Evolutionary conservation across 2,888 invertebrate species (phyloP), one percentile per base, ranked within the genome.

Genomic region (Netelia inedita): DNA sequence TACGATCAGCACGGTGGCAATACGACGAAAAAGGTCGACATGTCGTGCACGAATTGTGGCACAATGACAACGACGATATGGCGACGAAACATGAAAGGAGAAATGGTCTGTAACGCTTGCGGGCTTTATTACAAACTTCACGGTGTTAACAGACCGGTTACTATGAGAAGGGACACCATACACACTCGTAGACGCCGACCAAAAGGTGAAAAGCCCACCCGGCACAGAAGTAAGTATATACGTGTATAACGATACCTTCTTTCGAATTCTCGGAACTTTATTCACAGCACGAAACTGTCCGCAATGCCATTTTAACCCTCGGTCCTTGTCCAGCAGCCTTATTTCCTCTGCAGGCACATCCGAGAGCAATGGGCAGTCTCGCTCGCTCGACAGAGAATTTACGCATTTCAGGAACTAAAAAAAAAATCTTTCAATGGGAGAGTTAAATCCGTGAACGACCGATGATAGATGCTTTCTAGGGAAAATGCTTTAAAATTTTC

Each of bases 81-180:
- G 99, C 95, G 99, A 91, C 95, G 99, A 89, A 99, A 99, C 94
- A 96, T 98, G 91, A 96, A 98, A 91, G 99, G 99, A 1, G 99
- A 99, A 95, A 99, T 99, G 95, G 99, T 99, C 83, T 99, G 99
- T 94, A 99, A 99, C 94, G 99, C 99, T 57, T 99, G 99, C 94
- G 99, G 99, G 0, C 96, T 99, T 53, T 99, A 99, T 95, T 99
- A 96, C 95, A 99, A 99, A 94, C 95, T 99, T 89, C 99, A 99
- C 94, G 98, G 98, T 87, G 97, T 98, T 75, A 98, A 98, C 94
- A 96, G 99, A 83, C 99, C 99, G 28, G 96, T 98, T 89, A 98
- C 98, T 82, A 99, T 99, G 98, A 96, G 98, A 90, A 97, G 99
- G 90, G 99, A 99, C 94, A 98, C 98, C 61, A 98, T 99, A 90